These are phyloP conservation scores for Mionectes macconnelli DNA, from an alignment of 2,113 vertebrate genomes.

Conservation along the genomic window DNA sequence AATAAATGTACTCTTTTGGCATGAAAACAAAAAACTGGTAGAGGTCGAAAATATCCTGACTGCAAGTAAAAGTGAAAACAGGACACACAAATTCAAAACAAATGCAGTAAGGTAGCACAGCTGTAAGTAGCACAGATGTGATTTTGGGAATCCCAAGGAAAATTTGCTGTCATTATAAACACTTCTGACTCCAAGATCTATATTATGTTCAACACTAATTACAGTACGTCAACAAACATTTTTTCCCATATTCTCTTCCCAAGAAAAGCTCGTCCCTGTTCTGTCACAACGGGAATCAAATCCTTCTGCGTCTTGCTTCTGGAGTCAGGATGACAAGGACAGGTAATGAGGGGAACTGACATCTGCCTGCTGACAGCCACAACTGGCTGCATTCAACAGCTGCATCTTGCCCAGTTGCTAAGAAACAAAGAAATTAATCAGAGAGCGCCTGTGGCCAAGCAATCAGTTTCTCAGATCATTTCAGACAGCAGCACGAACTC, in stretches of 20 bases:
- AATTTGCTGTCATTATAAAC: not conserved
- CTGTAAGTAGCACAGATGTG: not conserved
- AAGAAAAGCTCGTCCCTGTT: not conserved
- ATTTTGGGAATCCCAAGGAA: not conserved
- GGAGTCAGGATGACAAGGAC: not conserved
- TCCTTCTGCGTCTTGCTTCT: not conserved
- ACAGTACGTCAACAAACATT: not conserved
- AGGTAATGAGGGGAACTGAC: accelerated
- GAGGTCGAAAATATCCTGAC: not conserved
- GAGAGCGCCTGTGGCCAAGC: not conserved
- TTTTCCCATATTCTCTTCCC: not conserved
- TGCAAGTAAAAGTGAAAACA: accelerated
- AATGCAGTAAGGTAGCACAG: accelerated
- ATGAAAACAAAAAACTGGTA: not conserved
- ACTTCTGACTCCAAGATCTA: not conserved
- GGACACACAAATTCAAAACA: not conserved
- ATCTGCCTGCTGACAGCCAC: not conserved
- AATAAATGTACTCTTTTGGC: not conserved
- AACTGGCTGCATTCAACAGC: not conserved
- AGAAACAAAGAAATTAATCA: not conserved
- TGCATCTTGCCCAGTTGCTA: not conserved
- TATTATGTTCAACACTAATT: not conserved
- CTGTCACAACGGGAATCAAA: not conserved
- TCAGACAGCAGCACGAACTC: not conserved
- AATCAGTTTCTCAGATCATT: not conserved